Evolutionary conservation across 2,113 vertebrate species (phyloP), one percentile per base, ranked within the genome.

Genomic region (Salminus brasiliensis): DNA sequence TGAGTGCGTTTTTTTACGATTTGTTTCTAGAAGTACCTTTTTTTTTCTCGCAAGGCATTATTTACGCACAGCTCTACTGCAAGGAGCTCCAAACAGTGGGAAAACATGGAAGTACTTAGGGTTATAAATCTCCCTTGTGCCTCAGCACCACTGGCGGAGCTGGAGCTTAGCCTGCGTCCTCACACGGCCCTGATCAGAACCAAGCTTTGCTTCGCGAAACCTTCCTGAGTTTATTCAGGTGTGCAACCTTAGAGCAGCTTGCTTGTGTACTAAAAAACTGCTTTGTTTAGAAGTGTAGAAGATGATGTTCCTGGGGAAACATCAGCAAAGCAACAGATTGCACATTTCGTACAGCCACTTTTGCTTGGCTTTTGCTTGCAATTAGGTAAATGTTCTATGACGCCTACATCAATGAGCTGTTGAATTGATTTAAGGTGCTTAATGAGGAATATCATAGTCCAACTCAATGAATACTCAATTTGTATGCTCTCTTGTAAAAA

Each of bases 201-300:
- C 59, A 55, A 83, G 79, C 83, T 72, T 78, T 75, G 82, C 88
- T 80, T 60, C 43, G 5, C 23, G 25, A n/a, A 72, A 52, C 59
- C 34, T 70, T 84, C 78, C 80, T 85, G 82, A 81, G 89, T 90
- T 91, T 88, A 89, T 84, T 86, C 87, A 90, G 88, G 87, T 90
- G 87, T 83, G 77, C 84, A 83, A 72, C 53, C 75, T 82, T 78
- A 86, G 81, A 43, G 27, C 8, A 66, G 60, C 43, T 34, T 45
- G 70, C 65, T 83, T 86, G 85, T 86, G 83, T 85, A 41, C 68
- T 70, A 29, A 43, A 77, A 23, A 60, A 79, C 78, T 47, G 84
- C 79, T 87, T 84, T 85, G 88, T 89, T 88, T 86, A 90, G 75
- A 84, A 32, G 53, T 80, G 83, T 90, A 76, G 80, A 81, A 80